These are phyloP conservation scores for Botia kubotai DNA, from an alignment of 2,797 vertebrate genomes.

Conservation along the genomic window DNA sequence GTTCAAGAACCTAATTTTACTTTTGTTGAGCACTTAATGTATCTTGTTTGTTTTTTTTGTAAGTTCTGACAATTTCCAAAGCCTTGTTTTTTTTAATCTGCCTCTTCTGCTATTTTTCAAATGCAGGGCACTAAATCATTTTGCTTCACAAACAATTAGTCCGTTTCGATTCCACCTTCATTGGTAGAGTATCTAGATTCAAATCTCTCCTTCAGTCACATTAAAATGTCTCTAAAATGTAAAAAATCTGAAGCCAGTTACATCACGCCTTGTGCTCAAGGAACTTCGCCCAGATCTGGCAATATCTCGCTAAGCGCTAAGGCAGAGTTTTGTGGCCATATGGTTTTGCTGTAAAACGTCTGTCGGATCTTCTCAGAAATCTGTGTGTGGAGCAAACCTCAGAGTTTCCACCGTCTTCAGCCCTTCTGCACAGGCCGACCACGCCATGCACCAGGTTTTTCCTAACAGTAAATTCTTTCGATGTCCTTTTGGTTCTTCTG, in stretches of 20 bases:
- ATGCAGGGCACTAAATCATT: slow-evolving; percentile 47
- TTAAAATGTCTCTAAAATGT: slow-evolving; percentile 1
- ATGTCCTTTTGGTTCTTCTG: slow-evolving; percentile 50
- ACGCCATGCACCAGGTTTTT: not conserved
- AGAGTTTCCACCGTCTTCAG: slow-evolving; percentile 26
- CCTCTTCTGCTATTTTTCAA: slow-evolving; percentile 34
- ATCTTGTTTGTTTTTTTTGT: slow-evolving; percentile 52
- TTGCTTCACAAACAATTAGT: slow-evolving; percentile 9
- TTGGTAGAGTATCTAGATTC: slow-evolving; percentile 1
- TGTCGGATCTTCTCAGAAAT: not conserved
- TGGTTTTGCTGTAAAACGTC: not conserved
- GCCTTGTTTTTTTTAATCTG: slow-evolving; percentile 13
- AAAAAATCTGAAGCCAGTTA: slow-evolving; percentile 18
- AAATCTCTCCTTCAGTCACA: slow-evolving; percentile 1
- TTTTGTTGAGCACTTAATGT: slow-evolving; percentile 59
- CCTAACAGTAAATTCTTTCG: not conserved
- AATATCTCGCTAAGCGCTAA: not conserved
- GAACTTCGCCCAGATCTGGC: slow-evolving; percentile 3
- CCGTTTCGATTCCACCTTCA: not conserved
- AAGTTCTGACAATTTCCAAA: slow-evolving; percentile 19
- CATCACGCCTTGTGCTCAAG: not conserved
- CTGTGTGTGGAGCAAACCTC: not conserved
- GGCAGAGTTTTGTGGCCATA: not conserved
- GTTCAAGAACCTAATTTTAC: slow-evolving; percentile 49
- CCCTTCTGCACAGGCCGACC: not conserved